These are phyloP conservation scores for Pangasius macronema DNA, from an alignment of 2,797 vertebrate species.

Conservation along the genomic window DNA sequence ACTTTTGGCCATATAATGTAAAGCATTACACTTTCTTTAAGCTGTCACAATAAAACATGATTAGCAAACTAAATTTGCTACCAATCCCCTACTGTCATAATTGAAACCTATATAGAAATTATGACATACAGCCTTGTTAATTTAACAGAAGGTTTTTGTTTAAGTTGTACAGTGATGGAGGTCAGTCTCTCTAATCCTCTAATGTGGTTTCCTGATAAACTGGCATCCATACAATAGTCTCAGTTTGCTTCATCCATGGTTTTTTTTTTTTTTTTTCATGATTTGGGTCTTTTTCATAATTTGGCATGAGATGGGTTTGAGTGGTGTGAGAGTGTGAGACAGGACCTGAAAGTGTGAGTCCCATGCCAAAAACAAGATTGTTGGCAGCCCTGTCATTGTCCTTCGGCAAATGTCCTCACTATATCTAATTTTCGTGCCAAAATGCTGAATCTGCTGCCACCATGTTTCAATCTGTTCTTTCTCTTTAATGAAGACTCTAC, in stretches of 20 bases:
- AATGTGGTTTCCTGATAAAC: neutral
- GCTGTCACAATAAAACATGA: neutral
- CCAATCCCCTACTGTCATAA: neutral
- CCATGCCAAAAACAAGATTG: constrained; percentile 11
- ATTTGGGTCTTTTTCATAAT: constrained; percentile 1
- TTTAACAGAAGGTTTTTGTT: neutral
- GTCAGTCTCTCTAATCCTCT: neutral
- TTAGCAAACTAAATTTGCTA: neutral
- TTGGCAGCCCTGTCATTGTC: constrained; percentile 8
- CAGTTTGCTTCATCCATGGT: neutral
- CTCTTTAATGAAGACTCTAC: neutral
- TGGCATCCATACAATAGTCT: neutral
- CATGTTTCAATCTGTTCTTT: constrained; percentile 6
- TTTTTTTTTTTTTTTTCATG: too few relatives aligned
- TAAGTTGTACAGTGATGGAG: neutral
- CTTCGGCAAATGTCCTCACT: constrained; percentile 13
- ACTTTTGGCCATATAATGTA: neutral
- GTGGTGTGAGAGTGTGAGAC: neutral
- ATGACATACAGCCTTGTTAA: too few relatives aligned
- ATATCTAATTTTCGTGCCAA: neutral
- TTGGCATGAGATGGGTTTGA: constrained; percentile 8
- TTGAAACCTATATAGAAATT: neutral
- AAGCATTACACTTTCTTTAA: neutral
- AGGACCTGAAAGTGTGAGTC: neutral
- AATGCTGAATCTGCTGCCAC: neutral